Evolutionary conservation across 2,888 invertebrate species (phyloP).

Genomic region (Anagyrus pseudococci): DNA sequence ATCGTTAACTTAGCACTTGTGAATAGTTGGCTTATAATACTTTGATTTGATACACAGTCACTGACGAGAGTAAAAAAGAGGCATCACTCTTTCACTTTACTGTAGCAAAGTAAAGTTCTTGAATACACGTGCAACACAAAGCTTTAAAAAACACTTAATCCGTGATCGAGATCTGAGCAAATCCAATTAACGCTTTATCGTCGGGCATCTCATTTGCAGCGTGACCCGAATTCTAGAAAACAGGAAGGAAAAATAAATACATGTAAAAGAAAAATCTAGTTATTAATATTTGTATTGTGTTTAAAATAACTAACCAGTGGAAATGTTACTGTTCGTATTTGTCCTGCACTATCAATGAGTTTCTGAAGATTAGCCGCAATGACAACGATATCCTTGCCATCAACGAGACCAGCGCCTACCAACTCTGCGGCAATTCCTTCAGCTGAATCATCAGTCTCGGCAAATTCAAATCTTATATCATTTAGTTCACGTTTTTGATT

Average conservation of each 20-base stretch:
- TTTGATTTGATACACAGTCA: constrained; percentile 33
- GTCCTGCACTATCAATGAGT: constrained; percentile 77
- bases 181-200: constrained; percentile 94
- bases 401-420: constrained; percentile 93
- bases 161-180: constrained; percentile 95
- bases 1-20: constrained; percentile 29
- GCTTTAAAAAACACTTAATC: constrained; percentile 66
- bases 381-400: constrained; percentile 88
- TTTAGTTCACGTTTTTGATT: constrained; percentile 91
- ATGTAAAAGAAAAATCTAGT: constrained; percentile 38
- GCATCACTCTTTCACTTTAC: constrained; percentile 28
- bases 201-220: constrained; percentile 84
- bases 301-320: constrained; percentile 72
- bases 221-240: constrained; percentile 70
- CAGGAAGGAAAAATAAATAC: no score
- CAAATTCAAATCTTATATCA: constrained; percentile 97
- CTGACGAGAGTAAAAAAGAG: constrained; percentile 33
- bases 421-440: constrained; percentile 94
- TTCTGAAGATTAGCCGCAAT: constrained; percentile 93
- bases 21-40: constrained; percentile 35
- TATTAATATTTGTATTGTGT: background rate
- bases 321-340: constrained; percentile 83
- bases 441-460: constrained; percentile 85
- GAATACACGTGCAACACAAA: constrained; percentile 26
- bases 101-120: constrained; percentile 23